Base-by-base conservation (phyloP, 2,113 vertebrate species). In the Microtus richardsoni region DNA sequence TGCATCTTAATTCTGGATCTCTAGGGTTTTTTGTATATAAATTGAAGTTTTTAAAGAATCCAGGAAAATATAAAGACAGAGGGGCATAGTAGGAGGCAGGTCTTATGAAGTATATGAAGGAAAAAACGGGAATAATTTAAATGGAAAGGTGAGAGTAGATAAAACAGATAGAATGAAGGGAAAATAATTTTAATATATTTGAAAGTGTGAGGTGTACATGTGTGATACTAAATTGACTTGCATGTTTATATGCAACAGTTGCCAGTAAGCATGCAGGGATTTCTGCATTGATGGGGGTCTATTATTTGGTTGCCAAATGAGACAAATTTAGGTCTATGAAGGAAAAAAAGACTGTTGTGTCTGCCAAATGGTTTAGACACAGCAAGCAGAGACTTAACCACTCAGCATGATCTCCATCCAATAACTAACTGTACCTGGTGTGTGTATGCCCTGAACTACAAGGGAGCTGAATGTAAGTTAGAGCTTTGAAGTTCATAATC, bases 341-440 rank as follows among this genome's bases (percentile, higher is more conserved):
- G 84, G 13, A 92, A 96, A 94, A 70, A 80, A 93, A 89, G 88
- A 39, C 0, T 1, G 4, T 22, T 94, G 19, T 92, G 36, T 36
- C 58, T 97, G 84, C 41, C 93, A 97, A 94, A 77, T 96, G 73
- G 41, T 73, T 97, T 94, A 95, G 66, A 87, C 91, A 96, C 89
- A 96, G 94, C 30, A 95, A 95, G 91, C 39, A 90, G 64, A 97
- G 87, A 93, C 89, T 96, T 96, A 97, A 95, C 60, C 91, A 96
- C 91, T 88, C 95, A 96, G 84, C 79, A 82, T 78, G 91, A 7
- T 93, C 66, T 97, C 79, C 71, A 74, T 91, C 58, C 89, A 96
- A n/a, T 96, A 97, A 93, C 75, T 96, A 97, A 93, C 75, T 88
- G 28, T 44, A 28, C 66, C 89, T 94, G 75, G 91, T 97, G 68